Base-by-base conservation (phyloP, 1,140 invertebrate species). In the Dryas iulia region DNA sequence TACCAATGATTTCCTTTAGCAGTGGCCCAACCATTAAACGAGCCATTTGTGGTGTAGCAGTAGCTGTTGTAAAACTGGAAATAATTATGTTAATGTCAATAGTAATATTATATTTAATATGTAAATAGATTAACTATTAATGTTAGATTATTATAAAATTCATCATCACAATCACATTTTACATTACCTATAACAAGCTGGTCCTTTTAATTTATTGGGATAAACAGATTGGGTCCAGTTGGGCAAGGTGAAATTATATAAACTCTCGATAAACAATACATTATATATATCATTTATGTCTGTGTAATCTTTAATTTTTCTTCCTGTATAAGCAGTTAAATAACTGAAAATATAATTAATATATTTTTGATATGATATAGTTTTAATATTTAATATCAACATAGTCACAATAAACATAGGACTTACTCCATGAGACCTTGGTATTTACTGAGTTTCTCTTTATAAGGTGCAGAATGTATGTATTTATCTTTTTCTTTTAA, bases 231-330 rank as follows among this genome's bases (percentile, higher is more conserved):
- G 73, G 24, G 96, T 95, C 96, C 96, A 97, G 10, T 93, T 86
- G 0, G 96, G 96, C 47, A 97, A 85, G 11, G 94, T 94, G 66
- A 94, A 94, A 59, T 97, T 96, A 76, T 96, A 94, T 14, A 94
- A 76, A 63, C 83, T 92, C 85, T 97, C 96, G 74, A 97, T 96
- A 54, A 91, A 93, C 18, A 97, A 85, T 14, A 89, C 94, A 77
- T 94, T 94, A 78, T 95, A 96, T 14, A 97, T 83, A 71, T 94
- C 94, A 70, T 94, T 91, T 1, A 95, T 81, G 56, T 83, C 81
- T 68, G 91, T 82, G 26, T 95, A 75, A 67, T 92, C 84, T 26
- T 87, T 85, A 1, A 96, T 86, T 47, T 83, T 87, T 0, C 73
- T 87, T 0, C 96, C 96, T 10, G 94, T 87, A 60, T 95, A 87